phyloP scores from a whole-genome alignment of 2,888 invertebrate species.

The Melanostoma scalare region DNA sequence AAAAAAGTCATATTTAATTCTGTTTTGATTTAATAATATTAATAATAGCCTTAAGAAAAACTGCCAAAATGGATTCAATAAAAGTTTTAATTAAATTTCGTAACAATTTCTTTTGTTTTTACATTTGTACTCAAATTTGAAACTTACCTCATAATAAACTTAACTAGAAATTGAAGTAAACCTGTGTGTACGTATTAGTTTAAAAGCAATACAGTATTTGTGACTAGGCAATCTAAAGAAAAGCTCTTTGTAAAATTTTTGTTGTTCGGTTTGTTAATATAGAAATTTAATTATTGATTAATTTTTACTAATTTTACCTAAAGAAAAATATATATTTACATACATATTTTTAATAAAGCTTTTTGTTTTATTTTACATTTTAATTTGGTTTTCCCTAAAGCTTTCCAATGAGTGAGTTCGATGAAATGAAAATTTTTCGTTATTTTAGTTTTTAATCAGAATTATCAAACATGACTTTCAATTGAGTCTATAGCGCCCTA shows the following conservation, averaged over 20 bases:
- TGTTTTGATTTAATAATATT: too few species aligned
- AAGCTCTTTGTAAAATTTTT: slow-evolving; percentile 31
- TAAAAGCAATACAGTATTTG: slow-evolving; percentile 16
- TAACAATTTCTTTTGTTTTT: too few species aligned
- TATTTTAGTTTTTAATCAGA: background rate
- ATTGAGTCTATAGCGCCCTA: too few species aligned
- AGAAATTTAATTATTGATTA: slow-evolving; percentile 40
- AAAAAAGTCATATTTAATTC: too few species aligned
- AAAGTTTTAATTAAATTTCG: too few species aligned
- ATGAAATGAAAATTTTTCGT: background rate
- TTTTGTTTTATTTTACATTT: slow-evolving; percentile 43
- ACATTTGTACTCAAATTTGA: too few species aligned
- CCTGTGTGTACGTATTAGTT: background rate
- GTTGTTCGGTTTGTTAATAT: slow-evolving; percentile 57
- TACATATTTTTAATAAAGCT: slow-evolving; percentile 51
- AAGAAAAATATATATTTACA: slow-evolving; percentile 46
- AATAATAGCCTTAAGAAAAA: too few species aligned
- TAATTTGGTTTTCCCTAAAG: slow-evolving; percentile 12
- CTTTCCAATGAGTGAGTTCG: background rate
- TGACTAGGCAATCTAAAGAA: slow-evolving; percentile 26
- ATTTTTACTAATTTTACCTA: slow-evolving; percentile 55
- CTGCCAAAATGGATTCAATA: too few species aligned
- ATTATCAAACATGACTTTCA: too few species aligned
- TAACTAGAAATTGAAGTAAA: background rate
- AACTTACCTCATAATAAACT: background rate